A percentile compares a stretch with the other conserved stretches of the same genome.
Conservation (phyloP, 2,888 invertebrate species). For the Megaustenia siamemsis region DNA sequence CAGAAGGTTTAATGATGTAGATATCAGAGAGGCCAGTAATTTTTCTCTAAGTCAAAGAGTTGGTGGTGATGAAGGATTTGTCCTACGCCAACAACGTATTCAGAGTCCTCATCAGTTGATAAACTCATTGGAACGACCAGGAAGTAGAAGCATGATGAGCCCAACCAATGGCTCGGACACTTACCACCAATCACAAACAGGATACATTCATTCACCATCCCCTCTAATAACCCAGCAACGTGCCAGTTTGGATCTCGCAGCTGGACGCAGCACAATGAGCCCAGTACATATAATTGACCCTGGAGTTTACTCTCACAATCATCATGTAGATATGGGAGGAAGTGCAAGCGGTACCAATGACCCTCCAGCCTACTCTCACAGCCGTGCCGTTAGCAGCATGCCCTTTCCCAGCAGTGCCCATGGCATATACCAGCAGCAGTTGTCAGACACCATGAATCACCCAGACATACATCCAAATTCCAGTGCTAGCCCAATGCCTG, state of each 20-base stretch:
- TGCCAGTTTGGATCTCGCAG: conserved; percentile 44
- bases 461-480: conserved; percentile 40
- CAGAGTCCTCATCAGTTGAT: conserved; percentile 40
- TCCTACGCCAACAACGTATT: conserved; percentile 15
- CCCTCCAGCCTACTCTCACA: conserved; percentile 27
- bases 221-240: conserved; percentile 20
- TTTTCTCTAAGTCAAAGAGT: conserved; percentile 9
- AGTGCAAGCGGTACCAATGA: neutral
- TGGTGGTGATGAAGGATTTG: conserved; percentile 3
- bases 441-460: conserved; percentile 19
- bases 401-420: conserved; percentile 14
- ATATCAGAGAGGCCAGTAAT: conserved; percentile 6
- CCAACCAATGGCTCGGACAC: conserved; percentile 17
- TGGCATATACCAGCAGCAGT: conserved; percentile 42
- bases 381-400: conserved; percentile 1
- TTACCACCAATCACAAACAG: neutral
- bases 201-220: conserved; percentile 11
- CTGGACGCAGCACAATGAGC: conserved; percentile 25
- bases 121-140: conserved; percentile 38
- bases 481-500: conserved; percentile 40
- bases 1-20: conserved; percentile 28
- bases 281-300: neutral
- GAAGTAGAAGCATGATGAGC: conserved; percentile 41
- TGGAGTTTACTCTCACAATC: conserved; percentile 32
- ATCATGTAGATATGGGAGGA: conserved; percentile 10